Base-by-base conservation (phyloP, 1,140 invertebrate species). In the Chionoecetes opilio region DNA sequence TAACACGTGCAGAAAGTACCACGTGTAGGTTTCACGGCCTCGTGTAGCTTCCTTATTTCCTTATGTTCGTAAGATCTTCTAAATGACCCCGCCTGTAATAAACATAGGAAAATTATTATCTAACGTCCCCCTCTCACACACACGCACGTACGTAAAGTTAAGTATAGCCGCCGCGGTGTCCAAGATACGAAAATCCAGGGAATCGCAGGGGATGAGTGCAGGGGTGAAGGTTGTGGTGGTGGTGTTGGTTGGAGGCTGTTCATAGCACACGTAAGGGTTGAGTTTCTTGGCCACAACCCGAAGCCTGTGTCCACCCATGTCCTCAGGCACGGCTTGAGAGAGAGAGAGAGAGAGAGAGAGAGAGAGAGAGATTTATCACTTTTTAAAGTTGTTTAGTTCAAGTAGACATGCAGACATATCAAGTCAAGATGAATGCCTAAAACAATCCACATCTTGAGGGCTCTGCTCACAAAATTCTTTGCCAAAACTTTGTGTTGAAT, bases 101-200 rank as follows among this genome's bases (percentile, higher is more conserved):
- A 46, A 8, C 41, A 46, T 8, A 8, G 14, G 14, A 46, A 14
- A 46, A 46, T 5, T 46, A 46, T 14, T 46, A 46, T 46, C 5
- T 46, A 46, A 75, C 46, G 46, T 53, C 46, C 0, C 46, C 11
- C 9, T 53, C 46, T 14, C 2, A 14, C 46, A 53, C 2, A 14
- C 46, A 46, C 46, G 11, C 46, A 87, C 85, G 6, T 26, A 87
- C 85, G 85, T 87, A 38, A 87, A 87, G 85, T 87, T 87, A 14
- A 87, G 85, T 5, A 35, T 29, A 87, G 29, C n/a, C 8, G 11
- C 31, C 14, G 85, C 85, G 5, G 85, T 87, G 31, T 87, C 37
- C 29, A 87, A 26, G 29, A 87, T 87, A 5, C 85, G 85, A 32
- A 87, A 87, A 32, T 87, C 85, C 29, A 87, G 85, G 11, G 85